Conservation (phyloP, 2,113 vertebrate genomes). For the Telmatochromis brachygnathus region DNA sequence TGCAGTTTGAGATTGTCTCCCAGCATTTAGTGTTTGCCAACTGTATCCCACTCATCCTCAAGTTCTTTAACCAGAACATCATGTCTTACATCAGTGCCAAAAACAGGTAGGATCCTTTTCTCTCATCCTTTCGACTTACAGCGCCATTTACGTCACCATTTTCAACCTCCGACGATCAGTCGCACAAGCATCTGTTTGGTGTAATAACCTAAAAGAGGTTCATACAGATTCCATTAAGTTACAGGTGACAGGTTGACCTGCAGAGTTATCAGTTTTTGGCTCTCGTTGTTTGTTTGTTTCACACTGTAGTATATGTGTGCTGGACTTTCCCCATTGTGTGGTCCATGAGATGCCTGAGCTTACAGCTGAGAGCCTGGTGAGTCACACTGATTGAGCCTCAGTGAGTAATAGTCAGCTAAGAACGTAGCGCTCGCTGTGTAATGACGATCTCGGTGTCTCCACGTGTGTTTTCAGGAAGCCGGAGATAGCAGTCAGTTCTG, state of each 20-base stretch:
- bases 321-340: conserved; percentile 88
- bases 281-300: neutral
- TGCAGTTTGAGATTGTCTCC: conserved; percentile 94
- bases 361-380: conserved; percentile 93
- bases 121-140: neutral
- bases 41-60: conserved; percentile 96
- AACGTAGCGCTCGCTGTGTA: too few relatives aligned
- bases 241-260: neutral
- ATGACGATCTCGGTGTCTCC: neutral
- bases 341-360: conserved; percentile 92
- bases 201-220: neutral
- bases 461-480: conserved; percentile 76
- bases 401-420: neutral
- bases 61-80: conserved; percentile 99
- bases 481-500: conserved; percentile 94
- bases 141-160: neutral
- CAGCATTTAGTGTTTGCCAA: conserved; percentile 98
- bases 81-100: conserved; percentile 96
- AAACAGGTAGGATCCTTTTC: conserved; percentile 79
- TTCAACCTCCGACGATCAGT: neutral
- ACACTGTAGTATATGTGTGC: conserved; percentile 78
- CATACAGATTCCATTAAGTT: neutral
- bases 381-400: neutral
- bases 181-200: neutral
- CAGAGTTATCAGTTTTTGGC: neutral